These are phyloP conservation scores for Athene noctua DNA, from an alignment of 2,113 vertebrate species.

Conservation along the genomic window DNA sequence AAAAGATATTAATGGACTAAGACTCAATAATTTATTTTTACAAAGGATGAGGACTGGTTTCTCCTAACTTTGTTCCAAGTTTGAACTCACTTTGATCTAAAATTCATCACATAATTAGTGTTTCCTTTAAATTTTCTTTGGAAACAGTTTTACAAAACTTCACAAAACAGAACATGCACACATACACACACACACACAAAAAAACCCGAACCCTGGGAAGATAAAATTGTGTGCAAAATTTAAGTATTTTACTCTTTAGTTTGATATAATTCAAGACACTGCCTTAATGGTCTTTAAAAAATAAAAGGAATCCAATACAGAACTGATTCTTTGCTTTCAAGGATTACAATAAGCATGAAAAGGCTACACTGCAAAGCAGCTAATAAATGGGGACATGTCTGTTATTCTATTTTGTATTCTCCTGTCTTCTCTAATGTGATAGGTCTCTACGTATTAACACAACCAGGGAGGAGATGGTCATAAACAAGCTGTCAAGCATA, in stretches of 20 bases:
- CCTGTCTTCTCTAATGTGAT: constrained; percentile 4
- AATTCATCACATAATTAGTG: not conserved
- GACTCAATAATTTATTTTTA: not conserved
- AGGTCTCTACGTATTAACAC: constrained; percentile 21
- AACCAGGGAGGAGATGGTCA: constrained; percentile 16
- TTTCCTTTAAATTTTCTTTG: not conserved
- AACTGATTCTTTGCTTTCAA: not conserved
- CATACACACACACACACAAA: too few relatives aligned
- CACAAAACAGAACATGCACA: not conserved
- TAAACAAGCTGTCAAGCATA: constrained; percentile 54
- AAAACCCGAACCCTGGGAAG: not conserved
- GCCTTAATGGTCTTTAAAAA: not conserved
- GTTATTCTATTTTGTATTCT: constrained; percentile 26
- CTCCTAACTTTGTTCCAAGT: not conserved
- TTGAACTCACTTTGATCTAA: not conserved
- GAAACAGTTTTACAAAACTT: not conserved
- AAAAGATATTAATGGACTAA: not conserved
- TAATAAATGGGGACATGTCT: not conserved
- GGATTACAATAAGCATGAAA: not conserved
- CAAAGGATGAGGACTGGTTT: not conserved
- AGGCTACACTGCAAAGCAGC: not conserved
- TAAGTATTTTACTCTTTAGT: not conserved
- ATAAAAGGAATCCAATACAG: not conserved
- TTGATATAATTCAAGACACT: not conserved
- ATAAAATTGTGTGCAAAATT: not conserved